Percentiles rank a stretch among this genome's conserved stretches.
phyloP scores from a whole-genome alignment of 2,888 invertebrate species.

The Oligia latruncula region DNA sequence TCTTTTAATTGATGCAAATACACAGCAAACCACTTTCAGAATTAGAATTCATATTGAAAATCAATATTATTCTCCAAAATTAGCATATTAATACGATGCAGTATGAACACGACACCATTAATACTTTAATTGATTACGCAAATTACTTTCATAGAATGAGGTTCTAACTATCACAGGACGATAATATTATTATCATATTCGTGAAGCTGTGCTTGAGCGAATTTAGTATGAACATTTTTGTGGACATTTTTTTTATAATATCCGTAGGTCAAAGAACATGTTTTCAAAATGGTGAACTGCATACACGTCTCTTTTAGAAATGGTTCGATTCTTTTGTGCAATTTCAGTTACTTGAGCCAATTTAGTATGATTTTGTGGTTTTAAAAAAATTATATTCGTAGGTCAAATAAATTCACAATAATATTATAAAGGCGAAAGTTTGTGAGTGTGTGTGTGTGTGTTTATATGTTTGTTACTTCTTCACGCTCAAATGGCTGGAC shows the following conservation, averaged over 20 bases:
- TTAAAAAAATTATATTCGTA: background rate
- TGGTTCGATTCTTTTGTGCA: constrained; percentile 3
- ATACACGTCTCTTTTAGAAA: background rate
- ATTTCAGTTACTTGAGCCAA: background rate
- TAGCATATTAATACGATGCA: constrained; percentile 24
- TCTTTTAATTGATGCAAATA: constrained; percentile 1
- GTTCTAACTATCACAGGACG: background rate
- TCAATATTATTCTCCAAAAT: constrained; percentile 12
- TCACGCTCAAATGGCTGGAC: too few species aligned
- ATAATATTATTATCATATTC: constrained; percentile 5
- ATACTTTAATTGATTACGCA: constrained; percentile 34
- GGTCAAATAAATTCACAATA: background rate
- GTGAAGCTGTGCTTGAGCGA: background rate
- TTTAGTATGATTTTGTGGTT: background rate
- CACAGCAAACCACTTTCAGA: background rate
- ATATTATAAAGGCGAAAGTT: too few species aligned
- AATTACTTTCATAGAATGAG: constrained; percentile 32
- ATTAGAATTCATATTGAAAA: constrained; percentile 3
- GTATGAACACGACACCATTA: constrained; percentile 19
- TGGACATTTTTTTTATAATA: background rate
- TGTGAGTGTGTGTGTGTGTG: too few species aligned
- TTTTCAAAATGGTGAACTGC: background rate
- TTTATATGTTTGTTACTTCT: too few species aligned
- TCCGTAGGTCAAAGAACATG: too few species aligned
- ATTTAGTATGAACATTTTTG: background rate